These are phyloP conservation scores for Acanthosepion esculentum DNA, from an alignment of 2,888 invertebrate species.

Conservation along the genomic window DNA sequence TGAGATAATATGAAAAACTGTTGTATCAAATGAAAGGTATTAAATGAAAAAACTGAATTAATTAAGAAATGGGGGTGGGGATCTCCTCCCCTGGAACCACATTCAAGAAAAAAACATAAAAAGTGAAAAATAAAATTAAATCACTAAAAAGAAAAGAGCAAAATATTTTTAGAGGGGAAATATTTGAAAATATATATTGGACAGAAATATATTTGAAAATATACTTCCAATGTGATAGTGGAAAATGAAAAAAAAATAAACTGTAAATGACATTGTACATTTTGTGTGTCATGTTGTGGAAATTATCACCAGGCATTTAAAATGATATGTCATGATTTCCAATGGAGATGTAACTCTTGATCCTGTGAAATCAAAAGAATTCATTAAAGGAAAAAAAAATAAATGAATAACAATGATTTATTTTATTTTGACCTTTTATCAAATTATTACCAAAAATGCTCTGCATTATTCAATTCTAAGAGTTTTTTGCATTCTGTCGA, in stretches of 20 bases:
- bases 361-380: background rate
- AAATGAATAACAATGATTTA: background rate
- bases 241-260: background rate
- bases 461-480: background rate
- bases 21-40: background rate
- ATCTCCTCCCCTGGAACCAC: background rate
- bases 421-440: background rate
- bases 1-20: background rate
- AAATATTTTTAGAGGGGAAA: background rate
- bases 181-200: conserved; percentile 6
- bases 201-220: background rate
- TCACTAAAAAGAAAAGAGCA: background rate
- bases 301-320: background rate
- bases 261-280: background rate
- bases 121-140: background rate
- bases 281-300: background rate
- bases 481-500: too few species aligned
- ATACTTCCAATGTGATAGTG: background rate
- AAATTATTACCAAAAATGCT: background rate
- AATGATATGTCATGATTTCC: background rate
- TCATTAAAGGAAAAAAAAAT: background rate
- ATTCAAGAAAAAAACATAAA: background rate
- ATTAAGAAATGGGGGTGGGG: background rate
- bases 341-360: background rate
- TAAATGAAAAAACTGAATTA: background rate